Evolutionary conservation across 2,797 vertebrate genomes (phyloP).

Genomic region (Semaprochilodus insignis): DNA sequence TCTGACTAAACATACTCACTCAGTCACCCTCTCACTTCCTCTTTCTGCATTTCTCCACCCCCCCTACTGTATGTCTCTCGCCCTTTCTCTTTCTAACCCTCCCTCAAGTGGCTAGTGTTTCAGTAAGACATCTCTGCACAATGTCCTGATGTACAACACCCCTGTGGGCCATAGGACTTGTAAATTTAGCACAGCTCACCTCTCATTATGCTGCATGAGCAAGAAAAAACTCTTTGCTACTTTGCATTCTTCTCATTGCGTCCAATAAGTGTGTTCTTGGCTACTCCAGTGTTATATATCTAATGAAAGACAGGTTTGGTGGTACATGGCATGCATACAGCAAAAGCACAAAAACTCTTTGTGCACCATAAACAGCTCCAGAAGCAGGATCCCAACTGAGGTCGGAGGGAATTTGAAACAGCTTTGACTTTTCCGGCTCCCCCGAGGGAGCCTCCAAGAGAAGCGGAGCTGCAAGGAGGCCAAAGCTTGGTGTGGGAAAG

Average conservation of each 20-base stretch:
- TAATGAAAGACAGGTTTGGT: slow-evolving; percentile 61
- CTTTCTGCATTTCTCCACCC: background rate
- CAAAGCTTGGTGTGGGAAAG: slow-evolving; percentile 62
- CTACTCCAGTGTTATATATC: slow-evolving; percentile 33
- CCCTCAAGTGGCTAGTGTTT: background rate
- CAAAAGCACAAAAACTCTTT: slow-evolving; percentile 63
- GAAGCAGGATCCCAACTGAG: slow-evolving; percentile 64
- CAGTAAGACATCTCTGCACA: background rate
- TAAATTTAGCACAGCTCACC: background rate
- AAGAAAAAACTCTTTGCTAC: background rate
- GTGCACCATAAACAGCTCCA: slow-evolving; percentile 75
- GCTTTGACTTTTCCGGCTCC: slow-evolving; percentile 61
- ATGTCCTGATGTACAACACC: background rate
- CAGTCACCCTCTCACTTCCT: slow-evolving; percentile 24
- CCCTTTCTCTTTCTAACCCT: background rate
- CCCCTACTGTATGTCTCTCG: background rate
- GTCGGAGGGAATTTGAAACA: slow-evolving; percentile 74
- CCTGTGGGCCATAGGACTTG: background rate
- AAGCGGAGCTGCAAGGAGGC: slow-evolving; percentile 59
- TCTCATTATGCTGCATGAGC: background rate
- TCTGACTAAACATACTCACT: slow-evolving; percentile 62
- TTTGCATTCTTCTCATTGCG: background rate
- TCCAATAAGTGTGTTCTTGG: slow-evolving; percentile 7
- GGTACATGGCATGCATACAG: slow-evolving; percentile 58
- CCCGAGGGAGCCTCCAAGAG: slow-evolving; percentile 52